These are phyloP conservation scores for Scaptomyza flava DNA, from an alignment of 2,888 invertebrate genomes.

Conservation along the genomic window DNA sequence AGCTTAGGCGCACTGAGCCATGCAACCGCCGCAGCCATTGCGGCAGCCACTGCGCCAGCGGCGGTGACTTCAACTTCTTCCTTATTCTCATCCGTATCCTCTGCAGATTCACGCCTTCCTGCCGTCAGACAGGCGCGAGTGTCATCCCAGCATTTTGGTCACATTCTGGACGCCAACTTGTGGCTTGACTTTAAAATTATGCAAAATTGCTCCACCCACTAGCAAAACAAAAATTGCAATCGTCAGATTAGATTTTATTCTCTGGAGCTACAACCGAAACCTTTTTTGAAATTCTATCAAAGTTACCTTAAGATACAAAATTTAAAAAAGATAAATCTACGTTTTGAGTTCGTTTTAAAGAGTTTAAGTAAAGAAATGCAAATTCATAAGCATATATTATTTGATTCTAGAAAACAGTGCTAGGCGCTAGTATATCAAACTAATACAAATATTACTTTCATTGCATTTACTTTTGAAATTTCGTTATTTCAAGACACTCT, in stretches of 20 bases:
- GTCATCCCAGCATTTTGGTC: constrained; percentile 63
- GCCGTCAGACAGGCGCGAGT: constrained; percentile 31
- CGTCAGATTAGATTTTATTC: constrained; percentile 2
- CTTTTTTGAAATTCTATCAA: neutral
- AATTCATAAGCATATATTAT: too few species aligned
- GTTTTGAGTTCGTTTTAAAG: too few species aligned
- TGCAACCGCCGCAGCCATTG: constrained; percentile 48
- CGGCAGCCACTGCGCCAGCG: constrained; percentile 11
- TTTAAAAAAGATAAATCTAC: too few species aligned
- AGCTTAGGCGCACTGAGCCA: constrained; percentile 72
- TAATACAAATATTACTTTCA: too few species aligned
- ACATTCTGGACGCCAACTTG: constrained; percentile 61
- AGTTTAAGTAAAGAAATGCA: too few species aligned
- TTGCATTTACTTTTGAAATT: too few species aligned
- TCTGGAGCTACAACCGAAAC: neutral
- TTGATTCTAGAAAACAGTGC: too few species aligned
- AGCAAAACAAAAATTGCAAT: constrained; percentile 3
- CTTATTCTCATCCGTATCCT: constrained; percentile 23
- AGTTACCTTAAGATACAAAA: too few species aligned
- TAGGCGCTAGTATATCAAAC: too few species aligned
- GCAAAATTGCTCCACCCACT: constrained; percentile 40
- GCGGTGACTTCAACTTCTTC: constrained; percentile 6
- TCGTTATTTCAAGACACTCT: neutral
- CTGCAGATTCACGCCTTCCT: constrained; percentile 29
- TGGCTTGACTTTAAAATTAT: constrained; percentile 56